These are phyloP conservation scores for Amphilophus citrinellus DNA, from an alignment of 2,113 vertebrate species.

Conservation along the genomic window DNA sequence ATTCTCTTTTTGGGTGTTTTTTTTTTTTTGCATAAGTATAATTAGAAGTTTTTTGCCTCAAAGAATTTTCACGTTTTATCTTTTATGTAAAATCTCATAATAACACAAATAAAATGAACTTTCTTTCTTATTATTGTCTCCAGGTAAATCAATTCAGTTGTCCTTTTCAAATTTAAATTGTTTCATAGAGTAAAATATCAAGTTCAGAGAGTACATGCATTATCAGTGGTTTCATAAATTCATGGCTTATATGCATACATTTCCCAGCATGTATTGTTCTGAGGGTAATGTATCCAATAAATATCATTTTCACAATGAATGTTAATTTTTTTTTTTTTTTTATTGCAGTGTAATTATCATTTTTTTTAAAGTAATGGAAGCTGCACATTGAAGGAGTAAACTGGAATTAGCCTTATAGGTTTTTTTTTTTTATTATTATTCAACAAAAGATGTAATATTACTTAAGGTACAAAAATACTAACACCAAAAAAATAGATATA, in stretches of 20 bases:
- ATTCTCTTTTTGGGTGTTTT: no score
- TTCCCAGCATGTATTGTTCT: background rate
- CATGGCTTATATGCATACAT: background rate
- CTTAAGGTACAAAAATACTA: background rate
- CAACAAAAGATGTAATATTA: background rate
- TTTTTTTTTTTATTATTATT: background rate
- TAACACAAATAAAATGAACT: no score
- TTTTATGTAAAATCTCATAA: no score
- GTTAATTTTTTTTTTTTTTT: background rate
- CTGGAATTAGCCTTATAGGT: background rate
- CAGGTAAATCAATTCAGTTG: no score
- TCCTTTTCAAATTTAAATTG: rapidly evolving
- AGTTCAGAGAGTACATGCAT: rapidly evolving
- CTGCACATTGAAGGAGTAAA: background rate
- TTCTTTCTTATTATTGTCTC: no score
- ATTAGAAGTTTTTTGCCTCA: no score
- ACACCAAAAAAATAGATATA: no score
- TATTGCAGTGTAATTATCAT: background rate
- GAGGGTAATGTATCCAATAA: background rate
- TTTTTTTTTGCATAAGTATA: no score
- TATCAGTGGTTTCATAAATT: background rate
- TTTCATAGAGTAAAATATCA: rapidly evolving
- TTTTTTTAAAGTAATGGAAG: background rate
- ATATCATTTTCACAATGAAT: background rate
- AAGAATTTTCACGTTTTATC: no score